Evolutionary conservation across 2,888 invertebrate genomes (phyloP), one percentile per base, ranked within the genome.

Genomic region (Pollenia labialis): DNA sequence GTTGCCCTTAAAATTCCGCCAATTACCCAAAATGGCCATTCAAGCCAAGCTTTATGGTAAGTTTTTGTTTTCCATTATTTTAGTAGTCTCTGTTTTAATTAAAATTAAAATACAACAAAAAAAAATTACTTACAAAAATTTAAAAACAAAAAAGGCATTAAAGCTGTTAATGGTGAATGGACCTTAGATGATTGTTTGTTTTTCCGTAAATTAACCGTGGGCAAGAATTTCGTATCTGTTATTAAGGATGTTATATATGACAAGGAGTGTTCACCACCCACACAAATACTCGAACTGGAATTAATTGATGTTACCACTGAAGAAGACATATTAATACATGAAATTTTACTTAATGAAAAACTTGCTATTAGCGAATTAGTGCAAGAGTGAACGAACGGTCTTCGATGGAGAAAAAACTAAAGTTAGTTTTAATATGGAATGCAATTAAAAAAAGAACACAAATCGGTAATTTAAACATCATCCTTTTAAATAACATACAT

Each of bases 291-390:
- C 42, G 95, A 95, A 40, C 92, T 97, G 80, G 94, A 95, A 89
- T 94, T 97, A 54, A 95, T 97, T 79, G 97, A 97, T 90, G 96
- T 96, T 0, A 94, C 95, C 48, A 95, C 95, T 0, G 94, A 94
- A 8, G 94, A 95, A 54, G 97, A 97, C 90, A 93, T 97, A 60
- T 95, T 95, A 90, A 94, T 97, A 62, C 95, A 95, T 90, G 94
- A 95, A 87, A 93, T 95, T 89, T 93, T 97, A 81, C 94, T 96
- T 12, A 93, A 94, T 1, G 95, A 95, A 91, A 94, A 95, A 23
- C 94, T 95, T 89, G 96, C 95, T 77, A 90, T 90, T 52, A 85
- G 82, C 64, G 75, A 71, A 68, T 71, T 10, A 71, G 60, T 54
- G 32, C 32, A 32, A 32, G 32, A 32, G 32, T 32, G 32, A 32